phyloP scores from a whole-genome alignment of 2,888 invertebrate species.

The Lithosia quadra region DNA sequence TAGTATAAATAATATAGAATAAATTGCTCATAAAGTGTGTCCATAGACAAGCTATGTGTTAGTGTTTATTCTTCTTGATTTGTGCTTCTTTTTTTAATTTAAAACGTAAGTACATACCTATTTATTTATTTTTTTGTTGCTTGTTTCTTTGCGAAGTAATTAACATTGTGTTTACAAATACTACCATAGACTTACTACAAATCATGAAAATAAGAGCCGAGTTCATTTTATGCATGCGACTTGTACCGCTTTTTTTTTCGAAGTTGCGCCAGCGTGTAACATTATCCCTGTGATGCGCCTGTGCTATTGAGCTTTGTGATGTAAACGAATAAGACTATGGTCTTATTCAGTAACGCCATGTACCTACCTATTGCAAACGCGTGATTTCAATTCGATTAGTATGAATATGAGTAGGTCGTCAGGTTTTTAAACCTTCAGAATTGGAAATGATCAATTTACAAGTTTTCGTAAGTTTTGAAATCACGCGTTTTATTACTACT shows the following conservation, averaged over 20 bases:
- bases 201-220: not conserved
- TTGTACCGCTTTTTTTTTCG: not conserved
- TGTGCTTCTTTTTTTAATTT: not conserved
- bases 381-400: too few species aligned
- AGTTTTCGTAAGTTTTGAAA: too few species aligned
- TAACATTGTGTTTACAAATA: not conserved
- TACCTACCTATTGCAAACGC: too few species aligned
- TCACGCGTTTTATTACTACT: too few species aligned
- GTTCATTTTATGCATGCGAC: not conserved
- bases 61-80: not conserved
- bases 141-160: too few species aligned
- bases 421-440: too few species aligned
- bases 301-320: not conserved
- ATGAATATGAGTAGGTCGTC: too few species aligned
- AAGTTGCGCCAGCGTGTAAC: not conserved
- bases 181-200: not conserved
- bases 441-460: too few species aligned
- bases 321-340: too few species aligned
- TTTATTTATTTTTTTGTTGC: not conserved
- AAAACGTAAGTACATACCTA: not conserved
- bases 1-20: too few species aligned
- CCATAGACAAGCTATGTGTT: not conserved
- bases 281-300: not conserved
- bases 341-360: too few species aligned
- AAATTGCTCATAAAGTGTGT: not conserved